Base-by-base conservation (phyloP, 2,888 invertebrate species). In the Phengaris arion region DNA sequence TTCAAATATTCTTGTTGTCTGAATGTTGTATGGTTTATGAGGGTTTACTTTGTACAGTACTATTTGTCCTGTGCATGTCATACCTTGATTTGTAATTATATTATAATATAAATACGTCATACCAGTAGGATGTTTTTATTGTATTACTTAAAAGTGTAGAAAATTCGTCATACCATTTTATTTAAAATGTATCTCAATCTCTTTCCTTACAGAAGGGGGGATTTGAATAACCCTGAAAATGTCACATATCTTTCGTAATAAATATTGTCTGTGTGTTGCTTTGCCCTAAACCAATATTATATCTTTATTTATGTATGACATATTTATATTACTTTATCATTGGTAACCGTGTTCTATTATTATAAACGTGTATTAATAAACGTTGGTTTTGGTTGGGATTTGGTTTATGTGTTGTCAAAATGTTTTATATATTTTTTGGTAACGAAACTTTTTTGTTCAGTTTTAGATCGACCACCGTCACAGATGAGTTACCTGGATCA, bases 401-500 rank as follows among this genome's bases (percentile, higher is more conserved):
- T 91, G 54, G 92, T 89, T 87, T 87, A 85, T 85, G 85, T 89
- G 79, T 81, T 79, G 78, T 76, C 74, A 74, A 76, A 68, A 59
- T 75, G 72, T 77, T 77, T 4, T 70, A 68, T 76, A 76, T 76
- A 73, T 77, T 69, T 77, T 59, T 54, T 45, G 59, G 68, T 46
- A 52, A 55, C 70, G 68, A 46, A 68, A 46, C 74, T 64, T 51
- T 69, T 57, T 46, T 57, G 74, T 55, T 79, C 94, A 98, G 98
- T 98, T 92, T 90, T 97, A 93, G 98, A 98, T 86, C 95, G 98
- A 81, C 97, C 98, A 74, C 96, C 97, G 57, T 98, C 98, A 54
- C 98, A 98, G 91, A 97, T 98, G 96, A 98, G 98, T 80, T 98
- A 98, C 89, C 91, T 97, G 86, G 98, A 98, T 86, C 97, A 98